phyloP scores from a whole-genome alignment of 2,797 vertebrate species.

The Heliangelus exortis region DNA sequence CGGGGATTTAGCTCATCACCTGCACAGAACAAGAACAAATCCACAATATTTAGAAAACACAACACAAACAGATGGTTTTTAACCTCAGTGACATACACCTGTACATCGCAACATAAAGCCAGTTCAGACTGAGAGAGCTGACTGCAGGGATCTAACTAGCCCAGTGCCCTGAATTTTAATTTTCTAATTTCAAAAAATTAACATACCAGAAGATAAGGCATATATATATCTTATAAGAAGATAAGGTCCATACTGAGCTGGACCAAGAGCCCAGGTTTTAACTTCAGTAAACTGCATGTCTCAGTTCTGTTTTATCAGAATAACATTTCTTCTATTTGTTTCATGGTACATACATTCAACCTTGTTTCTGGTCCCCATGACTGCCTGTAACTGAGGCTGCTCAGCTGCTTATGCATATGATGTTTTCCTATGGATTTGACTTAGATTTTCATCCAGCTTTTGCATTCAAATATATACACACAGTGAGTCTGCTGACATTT shows the following conservation, averaged over 20 bases:
- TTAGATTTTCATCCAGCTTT: not conserved
- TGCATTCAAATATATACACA: not conserved
- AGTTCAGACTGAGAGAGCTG: fast-evolving
- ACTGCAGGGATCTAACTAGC: fast-evolving
- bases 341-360: not conserved
- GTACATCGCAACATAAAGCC: fast-evolving
- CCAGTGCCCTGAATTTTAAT: too few species aligned
- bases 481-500: not conserved
- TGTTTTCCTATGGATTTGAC: not conserved
- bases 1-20: not conserved
- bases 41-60: fast-evolving
- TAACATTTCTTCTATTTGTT: not conserved
- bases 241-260: not conserved
- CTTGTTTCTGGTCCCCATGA: not conserved
- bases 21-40: not conserved
- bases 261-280: not conserved
- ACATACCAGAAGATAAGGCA: not conserved
- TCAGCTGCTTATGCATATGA: not conserved
- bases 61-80: not conserved
- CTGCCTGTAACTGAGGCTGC: not conserved
- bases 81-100: not conserved
- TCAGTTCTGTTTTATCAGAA: not conserved
- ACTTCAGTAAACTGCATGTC: not conserved
- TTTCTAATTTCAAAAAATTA: not conserved
- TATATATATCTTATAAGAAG: too few species aligned